Base-by-base conservation (phyloP, 2,797 vertebrate genomes). In the Thamnophis elegans region DNA sequence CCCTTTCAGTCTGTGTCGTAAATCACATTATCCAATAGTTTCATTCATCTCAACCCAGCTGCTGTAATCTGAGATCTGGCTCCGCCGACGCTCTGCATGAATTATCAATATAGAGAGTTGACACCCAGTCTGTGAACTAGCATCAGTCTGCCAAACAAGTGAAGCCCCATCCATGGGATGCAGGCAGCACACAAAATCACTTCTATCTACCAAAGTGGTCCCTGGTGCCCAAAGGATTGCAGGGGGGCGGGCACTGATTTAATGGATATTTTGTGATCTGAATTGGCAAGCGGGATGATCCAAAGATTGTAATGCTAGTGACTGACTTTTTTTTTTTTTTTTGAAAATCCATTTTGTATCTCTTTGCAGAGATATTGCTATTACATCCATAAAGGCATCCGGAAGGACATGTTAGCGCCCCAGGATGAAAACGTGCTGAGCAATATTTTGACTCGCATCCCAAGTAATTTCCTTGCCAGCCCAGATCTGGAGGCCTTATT, bases 321-420 rank as follows among this genome's bases (percentile, higher is more conserved):
- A 47, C 60, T 14, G 87, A 85, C 91, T 47, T 95, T 85, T 12
- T 12, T 54, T 94, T 28, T 0, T 20, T 62, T 62, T 68, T 65
- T n/a, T 59, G 0, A n/a, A 78, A 78, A 47, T 12, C 12, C 2
- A 5, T 91, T 32, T 11, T 13, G 7, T 95, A 7, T 32, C 36
- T 14, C 42, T 94, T 92, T 97, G 87, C 96, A 99, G 99, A 98
- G 98, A 90, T 99, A 99, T 92, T 95, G 93, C 92, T 97, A 99
- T 95, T 99, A 99, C 94, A 97, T 99, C 94, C 93, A 94, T 87
- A 95, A 96, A 1, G 98, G 98, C 62, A 95, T 99, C 93, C 96
- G 90, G 36, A 96, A 95, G 93, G 97, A 98, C 94, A 97, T 98
- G 98, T 95, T 99, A 93, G 96, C 97, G 54, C 97, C 98, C 1